Evolutionary conservation across 2,113 vertebrate species (phyloP).

Genomic region (Lanius collurio): DNA sequence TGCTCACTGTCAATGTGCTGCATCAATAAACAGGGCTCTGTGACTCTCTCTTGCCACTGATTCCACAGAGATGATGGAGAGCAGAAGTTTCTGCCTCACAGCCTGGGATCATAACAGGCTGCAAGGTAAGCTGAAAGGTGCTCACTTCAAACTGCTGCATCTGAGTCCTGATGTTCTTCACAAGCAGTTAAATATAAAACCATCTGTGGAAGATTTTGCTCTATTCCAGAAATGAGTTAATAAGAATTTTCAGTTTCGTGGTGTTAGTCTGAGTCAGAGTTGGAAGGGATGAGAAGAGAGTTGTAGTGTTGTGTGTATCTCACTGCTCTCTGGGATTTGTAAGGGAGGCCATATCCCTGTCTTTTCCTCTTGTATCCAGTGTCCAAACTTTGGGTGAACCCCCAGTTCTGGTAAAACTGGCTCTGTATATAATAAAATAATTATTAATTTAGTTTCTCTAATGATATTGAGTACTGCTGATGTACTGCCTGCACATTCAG

Average conservation of each 20-base stretch:
- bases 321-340: background rate
- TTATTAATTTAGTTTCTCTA: background rate
- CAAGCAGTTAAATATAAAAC: constrained; percentile 26
- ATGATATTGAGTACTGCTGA: background rate
- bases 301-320: background rate
- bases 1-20: background rate
- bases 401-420: background rate
- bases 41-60: background rate
- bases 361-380: background rate
- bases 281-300: background rate
- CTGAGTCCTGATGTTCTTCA: background rate
- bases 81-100: constrained; percentile 17
- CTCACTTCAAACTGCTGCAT: background rate
- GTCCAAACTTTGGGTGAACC: background rate
- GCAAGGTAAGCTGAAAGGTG: background rate
- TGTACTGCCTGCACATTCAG: background rate
- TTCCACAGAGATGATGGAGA: background rate
- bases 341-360: background rate
- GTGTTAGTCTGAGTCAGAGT: background rate
- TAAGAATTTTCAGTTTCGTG: background rate
- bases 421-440: background rate
- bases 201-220: background rate
- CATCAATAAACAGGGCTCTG: background rate
- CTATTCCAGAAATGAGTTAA: background rate
- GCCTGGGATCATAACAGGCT: background rate